These are phyloP conservation scores for Parambassis ranga DNA, from an alignment of 2,797 vertebrate genomes.

Conservation along the genomic window DNA sequence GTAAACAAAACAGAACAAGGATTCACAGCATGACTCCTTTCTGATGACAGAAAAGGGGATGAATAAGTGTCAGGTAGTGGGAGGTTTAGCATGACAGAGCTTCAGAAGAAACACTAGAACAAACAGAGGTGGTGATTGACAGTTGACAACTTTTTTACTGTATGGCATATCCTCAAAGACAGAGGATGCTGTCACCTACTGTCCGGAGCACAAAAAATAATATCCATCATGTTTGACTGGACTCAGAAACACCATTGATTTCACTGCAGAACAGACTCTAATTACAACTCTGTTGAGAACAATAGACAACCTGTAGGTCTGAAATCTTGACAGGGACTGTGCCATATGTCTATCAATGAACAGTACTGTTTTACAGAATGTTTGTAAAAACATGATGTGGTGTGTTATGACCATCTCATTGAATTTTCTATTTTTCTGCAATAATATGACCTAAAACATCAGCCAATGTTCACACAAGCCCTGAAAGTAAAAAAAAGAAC, in stretches of 20 bases:
- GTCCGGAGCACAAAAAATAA: conserved; percentile 37
- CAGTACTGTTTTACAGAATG: neutral
- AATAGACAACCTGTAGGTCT: conserved; percentile 19
- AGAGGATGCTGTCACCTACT: conserved; percentile 43
- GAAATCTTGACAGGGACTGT: neutral
- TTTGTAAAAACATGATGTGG: neutral
- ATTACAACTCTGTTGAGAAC: conserved; percentile 49
- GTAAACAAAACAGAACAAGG: conserved; percentile 2
- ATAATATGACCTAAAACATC: no score
- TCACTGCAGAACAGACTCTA: conserved; percentile 35
- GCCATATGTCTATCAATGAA: neutral
- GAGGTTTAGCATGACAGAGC: conserved; percentile 4
- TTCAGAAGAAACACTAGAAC: conserved; percentile 30
- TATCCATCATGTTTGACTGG: conserved; percentile 61
- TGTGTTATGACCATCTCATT: no score
- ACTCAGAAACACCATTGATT: conserved; percentile 38
- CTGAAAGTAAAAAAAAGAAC: no score
- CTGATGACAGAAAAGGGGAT: conserved; percentile 3
- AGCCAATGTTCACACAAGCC: no score
- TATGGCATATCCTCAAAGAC: conserved; percentile 37
- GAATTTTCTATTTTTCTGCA: no score
- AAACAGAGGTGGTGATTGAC: conserved; percentile 42
- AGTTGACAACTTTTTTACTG: conserved; percentile 43
- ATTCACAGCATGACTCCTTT: neutral
- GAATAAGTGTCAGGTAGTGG: conserved; percentile 25